phyloP scores from a whole-genome alignment of 2,888 invertebrate genomes.

The Chymomyza procnemis region DNA sequence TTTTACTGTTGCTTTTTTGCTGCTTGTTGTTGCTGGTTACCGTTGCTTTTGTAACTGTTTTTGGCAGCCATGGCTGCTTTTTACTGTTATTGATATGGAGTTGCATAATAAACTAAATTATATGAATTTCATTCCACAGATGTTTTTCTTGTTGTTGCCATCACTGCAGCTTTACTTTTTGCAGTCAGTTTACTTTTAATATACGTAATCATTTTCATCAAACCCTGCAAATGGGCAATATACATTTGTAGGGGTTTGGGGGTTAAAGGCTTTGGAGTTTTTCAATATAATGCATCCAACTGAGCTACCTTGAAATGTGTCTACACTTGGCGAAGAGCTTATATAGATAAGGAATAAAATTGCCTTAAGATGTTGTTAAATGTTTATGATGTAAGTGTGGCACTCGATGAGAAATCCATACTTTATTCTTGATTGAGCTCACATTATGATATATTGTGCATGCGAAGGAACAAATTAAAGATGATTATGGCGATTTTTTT shows the following conservation, averaged over 20 bases:
- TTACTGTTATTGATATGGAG: conserved; percentile 5
- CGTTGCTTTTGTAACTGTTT: background rate
- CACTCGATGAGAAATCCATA: no score
- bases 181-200: background rate
- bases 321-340: background rate
- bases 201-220: background rate
- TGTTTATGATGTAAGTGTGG: no score
- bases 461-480: no score
- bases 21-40: background rate
- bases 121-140: conserved; percentile 8
- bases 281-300: no score
- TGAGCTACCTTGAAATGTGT: background rate
- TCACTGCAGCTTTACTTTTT: background rate
- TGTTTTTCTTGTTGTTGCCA: no score
- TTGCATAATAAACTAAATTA: conserved; percentile 37
- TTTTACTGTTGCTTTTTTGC: conserved; percentile 17
- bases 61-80: background rate
- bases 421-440: no score
- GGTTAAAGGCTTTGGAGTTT: no score
- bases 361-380: no score
- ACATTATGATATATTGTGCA: no score
- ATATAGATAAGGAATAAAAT: background rate
- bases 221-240: background rate
- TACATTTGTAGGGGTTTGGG: no score
- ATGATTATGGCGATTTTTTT: no score